Conservation (phyloP, 2,113 vertebrate species). For the Callithrix jacchus region DNA sequence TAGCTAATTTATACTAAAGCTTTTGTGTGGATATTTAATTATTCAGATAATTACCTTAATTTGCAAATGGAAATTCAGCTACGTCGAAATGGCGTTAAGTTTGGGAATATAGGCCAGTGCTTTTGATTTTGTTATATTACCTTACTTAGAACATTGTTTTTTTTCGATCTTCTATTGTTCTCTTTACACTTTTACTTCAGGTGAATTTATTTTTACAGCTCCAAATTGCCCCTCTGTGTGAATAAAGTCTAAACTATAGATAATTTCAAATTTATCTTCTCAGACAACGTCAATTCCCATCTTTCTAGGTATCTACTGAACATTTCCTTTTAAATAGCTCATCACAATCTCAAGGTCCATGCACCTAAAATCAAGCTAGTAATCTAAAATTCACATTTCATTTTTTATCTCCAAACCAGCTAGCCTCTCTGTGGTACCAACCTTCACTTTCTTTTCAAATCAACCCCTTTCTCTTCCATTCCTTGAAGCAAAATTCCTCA, state of each 20-base stretch:
- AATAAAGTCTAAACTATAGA: conserved; percentile 46
- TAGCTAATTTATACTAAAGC: conserved; percentile 47
- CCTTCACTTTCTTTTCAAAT: background rate
- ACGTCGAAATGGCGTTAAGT: conserved; percentile 25
- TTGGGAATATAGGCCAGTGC: conserved; percentile 35
- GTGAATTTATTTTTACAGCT: conserved; percentile 60
- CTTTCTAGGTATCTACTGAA: background rate
- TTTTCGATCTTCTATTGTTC: conserved; percentile 52
- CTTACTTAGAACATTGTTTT: conserved; percentile 54
- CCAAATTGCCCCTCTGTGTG: conserved; percentile 35
- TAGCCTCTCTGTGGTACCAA: background rate
- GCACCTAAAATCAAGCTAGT: background rate
- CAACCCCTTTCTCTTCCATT: background rate
- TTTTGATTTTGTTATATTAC: conserved; percentile 61
- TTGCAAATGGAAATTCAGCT: conserved; percentile 59
- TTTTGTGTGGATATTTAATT: conserved; percentile 67
- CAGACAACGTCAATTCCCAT: background rate
- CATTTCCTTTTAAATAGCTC: background rate
- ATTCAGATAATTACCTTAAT: conserved; percentile 67
- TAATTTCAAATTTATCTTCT: conserved; percentile 30
- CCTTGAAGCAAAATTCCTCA: background rate
- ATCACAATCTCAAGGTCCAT: background rate
- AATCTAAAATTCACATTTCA: background rate
- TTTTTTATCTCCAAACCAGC: background rate
- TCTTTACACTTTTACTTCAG: conserved; percentile 46